Evolutionary conservation across 2,113 vertebrate species (phyloP), one percentile per base, ranked within the genome.

Genomic region (Centrocercus urophasianus): DNA sequence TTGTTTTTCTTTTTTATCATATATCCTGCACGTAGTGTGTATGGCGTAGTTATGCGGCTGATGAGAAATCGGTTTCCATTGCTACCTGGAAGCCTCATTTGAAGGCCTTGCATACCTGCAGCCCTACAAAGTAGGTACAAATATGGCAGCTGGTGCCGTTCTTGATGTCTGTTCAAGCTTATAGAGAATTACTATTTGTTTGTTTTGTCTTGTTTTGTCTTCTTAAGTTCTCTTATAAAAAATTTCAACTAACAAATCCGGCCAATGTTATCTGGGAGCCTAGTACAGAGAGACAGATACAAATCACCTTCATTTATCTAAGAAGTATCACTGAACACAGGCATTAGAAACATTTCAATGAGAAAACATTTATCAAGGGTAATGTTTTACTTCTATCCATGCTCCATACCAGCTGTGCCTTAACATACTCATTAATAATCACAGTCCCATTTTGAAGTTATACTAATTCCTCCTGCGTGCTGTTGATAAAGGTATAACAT

Each of bases 101-200:
- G 99, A 99, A 99, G 98, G 99, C 99, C 97, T 98, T 99, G 98
- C 99, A 99, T 98, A 99, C 99, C 99, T 99, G 99, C 99, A 99
- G 99, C 97, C 99, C 99, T 94, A 98, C 98, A 98, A 99, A 99
- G 99, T 99, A 99, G 98, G 99, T 99, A 98, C 98, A 98, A 98
- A 96, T 97, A 94, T 97, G 97, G 98, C 98, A 97, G 98, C 98
- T 98, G 97, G 96, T 97, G 95, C 97, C 98, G 93, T 92, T 89
- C 71, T 96, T 95, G 9, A 84, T 98, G 96, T 98, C 96, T 98
- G 95, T 98, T 97, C 86, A 81, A 94, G 78, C 91, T 92, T 89
- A 67, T 94, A 90, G 95, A 97, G 72, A 97, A 86, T 83, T 90
- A 71, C 47, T 91, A 87, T 97, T 57, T 96, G 87, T 97, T 83